phyloP scores from a whole-genome alignment of 2,113 vertebrate genomes.

The Pluvialis apricaria region DNA sequence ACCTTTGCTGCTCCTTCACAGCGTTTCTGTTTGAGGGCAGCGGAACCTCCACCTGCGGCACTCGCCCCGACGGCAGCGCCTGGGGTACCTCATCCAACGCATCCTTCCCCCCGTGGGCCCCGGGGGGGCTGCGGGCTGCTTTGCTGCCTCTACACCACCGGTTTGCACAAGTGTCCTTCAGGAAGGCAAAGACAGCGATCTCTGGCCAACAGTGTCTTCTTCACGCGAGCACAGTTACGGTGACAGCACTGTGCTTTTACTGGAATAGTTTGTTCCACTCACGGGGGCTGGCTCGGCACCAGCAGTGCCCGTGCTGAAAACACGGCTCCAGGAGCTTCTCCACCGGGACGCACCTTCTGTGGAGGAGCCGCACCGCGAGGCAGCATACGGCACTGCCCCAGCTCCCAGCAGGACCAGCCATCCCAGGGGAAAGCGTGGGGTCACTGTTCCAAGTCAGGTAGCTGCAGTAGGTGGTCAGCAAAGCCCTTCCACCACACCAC shows the following conservation, averaged over 20 bases:
- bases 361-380: fast-evolving
- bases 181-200: not conserved
- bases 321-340: not conserved
- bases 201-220: not conserved
- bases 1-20: not conserved
- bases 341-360: not conserved
- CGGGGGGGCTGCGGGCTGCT: not conserved
- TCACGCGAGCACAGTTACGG: fast-evolving
- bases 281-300: not conserved
- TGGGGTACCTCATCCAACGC: fast-evolving
- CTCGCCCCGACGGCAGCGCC: not conserved
- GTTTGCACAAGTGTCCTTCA: not conserved
- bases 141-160: fast-evolving
- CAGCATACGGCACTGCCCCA: not conserved
- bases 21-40: fast-evolving
- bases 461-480: too few species aligned
- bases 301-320: not conserved
- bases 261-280: fast-evolving
- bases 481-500: not conserved
- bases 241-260: fast-evolving
- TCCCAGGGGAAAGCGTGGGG: not conserved
- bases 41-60: fast-evolving
- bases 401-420: fast-evolving
- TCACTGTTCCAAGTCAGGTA: not conserved
- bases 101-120: fast-evolving